Conservation (phyloP, 2,113 vertebrate genomes). For the Oreochromis niloticus region DNA sequence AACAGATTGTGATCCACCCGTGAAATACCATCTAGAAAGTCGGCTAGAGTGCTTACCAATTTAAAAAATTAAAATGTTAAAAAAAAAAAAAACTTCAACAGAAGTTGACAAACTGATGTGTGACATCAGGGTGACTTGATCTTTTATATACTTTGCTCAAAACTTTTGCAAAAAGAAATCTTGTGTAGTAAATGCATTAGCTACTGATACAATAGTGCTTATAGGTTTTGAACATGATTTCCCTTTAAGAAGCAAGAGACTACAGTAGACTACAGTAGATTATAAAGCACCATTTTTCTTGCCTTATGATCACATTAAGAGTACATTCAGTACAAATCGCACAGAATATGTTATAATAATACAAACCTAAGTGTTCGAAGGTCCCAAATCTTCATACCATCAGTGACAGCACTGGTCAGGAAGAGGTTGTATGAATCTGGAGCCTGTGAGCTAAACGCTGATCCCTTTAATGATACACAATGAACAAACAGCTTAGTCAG, state of each 20-base stretch:
- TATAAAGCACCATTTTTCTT: neutral
- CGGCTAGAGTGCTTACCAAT: neutral
- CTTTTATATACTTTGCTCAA: neutral
- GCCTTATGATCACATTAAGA: neutral
- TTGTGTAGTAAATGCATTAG: neutral
- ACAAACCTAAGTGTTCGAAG: conserved; percentile 81
- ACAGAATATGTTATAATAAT: neutral
- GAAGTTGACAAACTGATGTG: neutral
- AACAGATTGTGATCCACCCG: neutral
- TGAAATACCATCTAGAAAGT: neutral
- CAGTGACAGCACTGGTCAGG: conserved; percentile 78
- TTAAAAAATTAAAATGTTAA: neutral
- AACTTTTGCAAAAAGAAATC: neutral
- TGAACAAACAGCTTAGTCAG: neutral
- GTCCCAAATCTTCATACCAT: conserved; percentile 87
- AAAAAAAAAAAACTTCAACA: accelerated
- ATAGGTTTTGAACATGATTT: neutral
- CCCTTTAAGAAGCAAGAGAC: neutral
- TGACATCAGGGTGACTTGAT: neutral
- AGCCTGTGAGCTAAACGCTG: conserved; percentile 73
- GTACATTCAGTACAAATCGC: neutral
- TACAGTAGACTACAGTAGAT: neutral
- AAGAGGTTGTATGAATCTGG: conserved; percentile 82
- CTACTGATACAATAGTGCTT: neutral
- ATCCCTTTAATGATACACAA: conserved; percentile 73